Evolutionary conservation across 2,888 invertebrate genomes (phyloP).

Genomic region (Aphodius sticticus): DNA sequence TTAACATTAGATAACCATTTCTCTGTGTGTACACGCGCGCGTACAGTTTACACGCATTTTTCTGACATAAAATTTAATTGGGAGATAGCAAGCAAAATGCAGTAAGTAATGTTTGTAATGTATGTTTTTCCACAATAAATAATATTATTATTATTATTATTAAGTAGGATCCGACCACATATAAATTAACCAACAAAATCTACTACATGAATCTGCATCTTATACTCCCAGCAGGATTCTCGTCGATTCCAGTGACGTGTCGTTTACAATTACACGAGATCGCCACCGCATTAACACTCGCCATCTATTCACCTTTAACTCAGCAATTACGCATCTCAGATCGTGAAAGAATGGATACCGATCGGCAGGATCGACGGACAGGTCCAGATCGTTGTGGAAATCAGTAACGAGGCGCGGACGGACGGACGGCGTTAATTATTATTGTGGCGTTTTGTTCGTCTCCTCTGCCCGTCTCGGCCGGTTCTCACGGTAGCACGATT

Average conservation of each 20-base stretch:
- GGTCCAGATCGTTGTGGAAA: conserved; percentile 17
- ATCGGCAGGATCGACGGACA: background rate
- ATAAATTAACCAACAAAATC: too few species aligned
- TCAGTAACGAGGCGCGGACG: conserved; percentile 6
- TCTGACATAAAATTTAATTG: too few species aligned
- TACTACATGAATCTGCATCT: too few species aligned
- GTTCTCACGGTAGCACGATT: conserved; percentile 21
- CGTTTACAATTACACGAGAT: background rate
- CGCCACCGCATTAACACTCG: conserved; percentile 9
- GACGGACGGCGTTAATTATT: conserved; percentile 20
- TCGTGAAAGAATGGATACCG: conserved; percentile 15
- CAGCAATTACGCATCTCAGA: conserved; percentile 20
- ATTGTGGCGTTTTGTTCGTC: conserved; percentile 11
- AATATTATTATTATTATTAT: too few species aligned
- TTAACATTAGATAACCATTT: too few species aligned
- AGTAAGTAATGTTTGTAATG: too few species aligned
- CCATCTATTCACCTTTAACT: conserved; percentile 10
- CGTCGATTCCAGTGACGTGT: background rate
- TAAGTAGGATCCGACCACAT: too few species aligned
- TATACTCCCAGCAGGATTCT: too few species aligned
- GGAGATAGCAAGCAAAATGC: too few species aligned
- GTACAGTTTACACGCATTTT: too few species aligned
- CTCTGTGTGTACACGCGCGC: too few species aligned
- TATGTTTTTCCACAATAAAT: too few species aligned
- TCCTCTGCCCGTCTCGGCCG: background rate